A percentile compares a stretch with the other conserved stretches of the same genome.
Evolutionary conservation across 2,888 invertebrate species (phyloP).

Genomic region (Peribatodes rhomboidaria): DNA sequence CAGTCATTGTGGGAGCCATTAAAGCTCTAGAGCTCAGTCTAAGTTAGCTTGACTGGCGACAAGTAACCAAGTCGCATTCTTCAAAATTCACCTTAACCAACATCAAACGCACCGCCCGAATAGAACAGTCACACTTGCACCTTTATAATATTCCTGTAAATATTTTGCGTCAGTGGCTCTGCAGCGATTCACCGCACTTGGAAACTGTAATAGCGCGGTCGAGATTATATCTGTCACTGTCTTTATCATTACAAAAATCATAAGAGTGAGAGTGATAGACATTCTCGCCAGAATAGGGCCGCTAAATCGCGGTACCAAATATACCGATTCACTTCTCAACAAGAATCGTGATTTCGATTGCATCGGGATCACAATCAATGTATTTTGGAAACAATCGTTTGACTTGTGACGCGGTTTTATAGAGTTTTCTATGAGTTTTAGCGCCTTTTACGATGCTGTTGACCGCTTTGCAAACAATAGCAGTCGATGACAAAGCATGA

Average conservation of each 20-base stretch:
- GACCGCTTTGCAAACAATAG: background rate
- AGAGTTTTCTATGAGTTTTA: conserved; percentile 48
- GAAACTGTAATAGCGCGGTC: background rate
- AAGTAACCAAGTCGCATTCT: conserved; percentile 31
- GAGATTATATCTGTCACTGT: background rate
- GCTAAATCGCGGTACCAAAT: background rate
- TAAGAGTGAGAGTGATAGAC: background rate
- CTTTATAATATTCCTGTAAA: conserved; percentile 72
- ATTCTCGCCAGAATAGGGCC: background rate
- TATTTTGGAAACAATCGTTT: conserved; percentile 65
- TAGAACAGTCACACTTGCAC: conserved; percentile 53
- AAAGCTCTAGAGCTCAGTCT: too few species aligned
- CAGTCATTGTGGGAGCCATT: too few species aligned
- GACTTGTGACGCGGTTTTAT: conserved; percentile 55
- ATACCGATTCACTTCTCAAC: conserved; percentile 4
- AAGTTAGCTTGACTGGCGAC: background rate
- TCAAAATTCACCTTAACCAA: conserved; percentile 59
- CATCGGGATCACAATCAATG: conserved; percentile 64
- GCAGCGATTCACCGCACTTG: conserved; percentile 34
- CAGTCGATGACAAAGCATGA: conserved; percentile 1
- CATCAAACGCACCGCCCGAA: conserved; percentile 70
- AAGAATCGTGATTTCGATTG: conserved; percentile 69
- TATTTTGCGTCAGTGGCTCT: conserved; percentile 73
- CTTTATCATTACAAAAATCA: background rate
- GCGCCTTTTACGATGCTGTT: background rate